A percentile compares a stretch with the other conserved stretches of the same genome.
Conservation (phyloP, 2,113 vertebrate species). For the Pseudopodoces humilis region DNA sequence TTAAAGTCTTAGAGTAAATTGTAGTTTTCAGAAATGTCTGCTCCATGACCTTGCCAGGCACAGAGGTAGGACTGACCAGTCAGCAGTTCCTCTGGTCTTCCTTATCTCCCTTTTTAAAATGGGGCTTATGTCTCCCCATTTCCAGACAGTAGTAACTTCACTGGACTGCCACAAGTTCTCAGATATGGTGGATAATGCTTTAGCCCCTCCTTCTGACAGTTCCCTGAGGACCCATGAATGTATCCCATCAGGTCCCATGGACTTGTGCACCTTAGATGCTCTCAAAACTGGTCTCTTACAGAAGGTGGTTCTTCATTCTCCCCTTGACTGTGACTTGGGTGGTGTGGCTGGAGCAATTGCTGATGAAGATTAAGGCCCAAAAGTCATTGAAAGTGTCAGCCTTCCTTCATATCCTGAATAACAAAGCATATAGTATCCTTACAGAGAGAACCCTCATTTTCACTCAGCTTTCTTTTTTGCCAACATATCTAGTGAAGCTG, state of each 20-base stretch:
- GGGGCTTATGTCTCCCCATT: neutral
- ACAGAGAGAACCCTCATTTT: neutral
- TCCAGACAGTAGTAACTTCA: neutral
- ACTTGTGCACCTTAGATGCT: neutral
- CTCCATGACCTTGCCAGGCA: neutral
- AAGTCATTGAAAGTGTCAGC: neutral
- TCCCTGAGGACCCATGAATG: neutral
- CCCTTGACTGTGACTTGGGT: neutral
- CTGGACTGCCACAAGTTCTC: neutral
- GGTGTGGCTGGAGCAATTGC: neutral
- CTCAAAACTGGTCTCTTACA: neutral
- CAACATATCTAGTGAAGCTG: neutral
- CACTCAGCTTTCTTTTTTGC: neutral
- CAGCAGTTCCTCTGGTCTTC: neutral
- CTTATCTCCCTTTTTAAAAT: neutral
- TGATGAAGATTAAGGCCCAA: neutral
- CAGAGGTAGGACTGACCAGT: neutral
- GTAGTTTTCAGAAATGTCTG: neutral
- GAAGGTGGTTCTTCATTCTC: neutral
- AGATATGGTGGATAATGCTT: neutral
- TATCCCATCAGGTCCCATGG: neutral
- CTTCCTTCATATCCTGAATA: neutral
- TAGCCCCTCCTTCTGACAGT: neutral
- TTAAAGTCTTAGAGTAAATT: neutral
- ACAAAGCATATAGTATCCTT: neutral